phyloP scores from a whole-genome alignment of 53 echinoderm and acorn worm species.

The Echinarachnius parma region DNA sequence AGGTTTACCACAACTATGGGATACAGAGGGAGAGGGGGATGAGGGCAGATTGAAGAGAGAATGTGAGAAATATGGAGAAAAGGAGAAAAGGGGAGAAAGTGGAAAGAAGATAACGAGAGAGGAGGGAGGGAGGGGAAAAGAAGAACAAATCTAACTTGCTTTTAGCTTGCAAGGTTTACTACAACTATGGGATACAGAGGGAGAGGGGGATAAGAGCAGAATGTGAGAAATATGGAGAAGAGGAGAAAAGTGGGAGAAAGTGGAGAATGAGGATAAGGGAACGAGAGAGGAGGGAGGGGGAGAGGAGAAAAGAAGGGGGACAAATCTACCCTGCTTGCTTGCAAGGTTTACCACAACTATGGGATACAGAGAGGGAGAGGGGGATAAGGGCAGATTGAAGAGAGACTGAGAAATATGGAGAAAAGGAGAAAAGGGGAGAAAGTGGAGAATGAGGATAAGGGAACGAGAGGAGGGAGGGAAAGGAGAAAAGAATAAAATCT shows the following conservation, averaged over 20 bases:
- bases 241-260: neutral
- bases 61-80: neutral
- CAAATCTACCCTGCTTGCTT: too few species aligned
- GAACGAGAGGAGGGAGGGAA: neutral
- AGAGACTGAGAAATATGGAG: neutral
- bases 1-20: too few species aligned
- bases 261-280: neutral
- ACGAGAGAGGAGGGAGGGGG: neutral
- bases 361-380: too few species aligned
- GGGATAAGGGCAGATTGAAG: neutral
- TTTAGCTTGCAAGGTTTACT: too few species aligned
- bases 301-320: too few species aligned
- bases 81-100: neutral
- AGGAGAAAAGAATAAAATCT: neutral
- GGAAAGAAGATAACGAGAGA: neutral
- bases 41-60: neutral
- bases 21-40: neutral
- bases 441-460: neutral
- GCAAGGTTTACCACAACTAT: too few species aligned
- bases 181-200: too few species aligned
- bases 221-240: neutral
- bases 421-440: neutral
- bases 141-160: too few species aligned
- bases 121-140: too few species aligned
- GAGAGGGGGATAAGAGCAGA: neutral